A percentile compares a stretch with the other conserved stretches of the same genome.
These are phyloP conservation scores for Tachina grossa DNA, from an alignment of 2,888 invertebrate species.

Conservation along the genomic window DNA sequence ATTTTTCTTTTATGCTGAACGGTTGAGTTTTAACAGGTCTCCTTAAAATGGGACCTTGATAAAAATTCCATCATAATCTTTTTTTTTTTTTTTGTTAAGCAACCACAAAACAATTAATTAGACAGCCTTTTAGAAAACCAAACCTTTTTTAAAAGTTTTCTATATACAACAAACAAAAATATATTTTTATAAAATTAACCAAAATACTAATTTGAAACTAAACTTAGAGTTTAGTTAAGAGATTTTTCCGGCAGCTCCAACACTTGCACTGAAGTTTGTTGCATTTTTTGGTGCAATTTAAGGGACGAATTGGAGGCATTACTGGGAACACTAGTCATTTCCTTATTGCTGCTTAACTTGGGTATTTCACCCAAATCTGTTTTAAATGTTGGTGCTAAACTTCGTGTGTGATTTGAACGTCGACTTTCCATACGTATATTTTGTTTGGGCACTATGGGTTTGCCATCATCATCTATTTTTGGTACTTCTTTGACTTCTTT, in stretches of 20 bases:
- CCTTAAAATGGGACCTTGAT: background rate
- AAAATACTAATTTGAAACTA: background rate
- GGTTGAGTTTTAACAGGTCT: too few relatives aligned
- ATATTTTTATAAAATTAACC: slow-evolving; percentile 12
- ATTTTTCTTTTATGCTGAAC: too few relatives aligned
- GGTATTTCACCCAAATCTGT: slow-evolving; percentile 57
- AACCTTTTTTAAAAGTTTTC: slow-evolving; percentile 8
- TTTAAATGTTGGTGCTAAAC: slow-evolving; percentile 56
- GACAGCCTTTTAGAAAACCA: background rate
- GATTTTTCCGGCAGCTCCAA: slow-evolving; percentile 10
- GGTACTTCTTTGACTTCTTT: slow-evolving; percentile 40
- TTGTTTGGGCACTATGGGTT: slow-evolving; percentile 75
- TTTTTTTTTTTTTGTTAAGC: background rate
- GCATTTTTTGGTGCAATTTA: slow-evolving; percentile 1
- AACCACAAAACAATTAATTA: background rate
- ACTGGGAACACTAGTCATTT: background rate
- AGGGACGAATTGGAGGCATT: background rate
- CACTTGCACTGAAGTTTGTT: background rate
- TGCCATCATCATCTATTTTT: slow-evolving; percentile 50
- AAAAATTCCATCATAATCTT: background rate
- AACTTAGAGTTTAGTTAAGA: slow-evolving; percentile 14
- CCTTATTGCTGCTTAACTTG: background rate
- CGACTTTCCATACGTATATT: slow-evolving; percentile 76
- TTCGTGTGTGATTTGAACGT: slow-evolving; percentile 38
- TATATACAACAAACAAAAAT: slow-evolving; percentile 1